These are phyloP conservation scores for Arrhopalites spinosus DNA, from an alignment of 2,888 invertebrate genomes.

Conservation along the genomic window DNA sequence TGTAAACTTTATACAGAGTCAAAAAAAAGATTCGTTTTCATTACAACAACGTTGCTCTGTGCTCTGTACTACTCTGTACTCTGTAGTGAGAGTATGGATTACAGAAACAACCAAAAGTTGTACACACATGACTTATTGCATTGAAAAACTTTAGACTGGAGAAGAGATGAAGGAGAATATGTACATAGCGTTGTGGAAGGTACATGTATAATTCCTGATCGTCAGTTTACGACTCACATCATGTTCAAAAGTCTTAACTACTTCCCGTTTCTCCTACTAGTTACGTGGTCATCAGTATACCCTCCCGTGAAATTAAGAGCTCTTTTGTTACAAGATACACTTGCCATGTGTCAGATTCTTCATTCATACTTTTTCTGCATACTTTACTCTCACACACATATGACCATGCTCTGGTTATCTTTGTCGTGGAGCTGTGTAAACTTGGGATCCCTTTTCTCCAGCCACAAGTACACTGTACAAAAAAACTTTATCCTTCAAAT, in stretches of 20 bases:
- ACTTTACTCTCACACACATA: not conserved
- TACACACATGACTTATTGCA: not conserved
- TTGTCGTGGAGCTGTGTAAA: too few relatives aligned
- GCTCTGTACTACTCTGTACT: not conserved
- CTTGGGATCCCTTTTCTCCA: too few relatives aligned
- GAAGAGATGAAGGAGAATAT: not conserved
- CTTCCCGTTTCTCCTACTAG: not conserved
- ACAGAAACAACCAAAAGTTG: constrained; percentile 12
- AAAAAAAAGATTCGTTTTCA: not conserved
- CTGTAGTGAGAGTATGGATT: not conserved
- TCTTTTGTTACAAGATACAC: constrained; percentile 35
- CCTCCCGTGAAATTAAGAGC: constrained; percentile 33
- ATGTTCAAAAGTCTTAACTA: constrained; percentile 28
- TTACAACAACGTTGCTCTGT: not conserved
- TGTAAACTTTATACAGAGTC: not conserved
- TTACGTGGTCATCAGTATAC: constrained; percentile 29
- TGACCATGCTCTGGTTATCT: too few relatives aligned
- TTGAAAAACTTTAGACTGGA: not conserved
- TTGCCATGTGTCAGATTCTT: constrained; percentile 24
- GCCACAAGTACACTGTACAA: too few relatives aligned
- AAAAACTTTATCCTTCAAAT: too few relatives aligned
- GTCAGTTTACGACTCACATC: constrained; percentile 27
- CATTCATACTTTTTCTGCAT: not conserved
- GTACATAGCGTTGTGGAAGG: not conserved
- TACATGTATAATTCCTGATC: constrained; percentile 1